Base-by-base conservation (phyloP, 2,888 invertebrate genomes). In the Hyles lineata region DNA sequence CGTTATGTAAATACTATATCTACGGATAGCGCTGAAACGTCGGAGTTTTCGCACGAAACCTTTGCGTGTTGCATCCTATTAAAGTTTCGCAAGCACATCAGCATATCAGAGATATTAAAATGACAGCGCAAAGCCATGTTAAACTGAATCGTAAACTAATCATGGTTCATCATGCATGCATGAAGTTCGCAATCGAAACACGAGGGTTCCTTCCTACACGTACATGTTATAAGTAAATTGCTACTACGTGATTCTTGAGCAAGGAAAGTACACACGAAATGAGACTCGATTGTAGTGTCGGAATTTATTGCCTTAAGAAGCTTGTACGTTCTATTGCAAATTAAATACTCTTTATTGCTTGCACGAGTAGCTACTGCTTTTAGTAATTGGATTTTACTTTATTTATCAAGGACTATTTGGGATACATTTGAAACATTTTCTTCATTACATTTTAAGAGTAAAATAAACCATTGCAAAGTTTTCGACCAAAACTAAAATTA, bases 131-230 rank as follows among this genome's bases (percentile, higher is more conserved):
- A 90, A 90, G 90, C n/a, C 21, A 67, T 67, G 63, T 23, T 67
- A 67, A 67, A 67, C 67, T 23, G 67, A 71, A 71, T 43, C 59
- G 43, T 75, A 80, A 89, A 90, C 90, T 92, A 90, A 90, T 91
- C 89, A 85, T 79, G 82, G 82, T 85, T 90, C 90, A 92, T 92
- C 87, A 85, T 80, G 87, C 86, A 91, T 90, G 91, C 91, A 89
- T 87, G 87, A 90, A 92, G 88, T 67, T 67, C 50, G 35, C 63
- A 35, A 67, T 67, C 67, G 67, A 50, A 63, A 35, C 62, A 62
- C 90, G 87, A 55, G 50, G 23, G 67, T 67, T 43, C 23, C 43
- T 50, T 67, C 50, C 35, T 58, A 58, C 55, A 3, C 29, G 70
- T 52, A 58, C 59, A 25, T 25, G n/a, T 72, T 32, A 32, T 63